phyloP scores from a whole-genome alignment of 2,888 invertebrate genomes.

The Stegana nigrithorax region DNA sequence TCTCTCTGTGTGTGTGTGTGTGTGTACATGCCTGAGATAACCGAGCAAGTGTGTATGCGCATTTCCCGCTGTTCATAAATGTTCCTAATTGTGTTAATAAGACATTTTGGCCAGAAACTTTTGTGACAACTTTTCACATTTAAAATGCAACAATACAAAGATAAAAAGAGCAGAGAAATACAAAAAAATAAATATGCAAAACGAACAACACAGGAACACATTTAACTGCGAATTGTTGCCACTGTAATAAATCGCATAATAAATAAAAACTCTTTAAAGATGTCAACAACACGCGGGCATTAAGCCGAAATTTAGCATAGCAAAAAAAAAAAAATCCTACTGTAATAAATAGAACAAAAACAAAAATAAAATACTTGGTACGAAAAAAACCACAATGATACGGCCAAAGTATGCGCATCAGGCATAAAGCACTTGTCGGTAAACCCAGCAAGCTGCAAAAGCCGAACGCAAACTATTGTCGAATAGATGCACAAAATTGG shows the following conservation, averaged over 20 bases:
- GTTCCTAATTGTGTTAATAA: constrained; percentile 48
- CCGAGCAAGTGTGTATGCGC: constrained; percentile 6
- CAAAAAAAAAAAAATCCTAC: constrained; percentile 1
- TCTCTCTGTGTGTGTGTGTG: constrained; percentile 18
- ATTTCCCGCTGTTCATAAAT: background rate
- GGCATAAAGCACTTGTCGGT: too few relatives aligned
- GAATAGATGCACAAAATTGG: constrained; percentile 38
- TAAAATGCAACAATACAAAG: background rate
- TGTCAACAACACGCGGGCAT: constrained; percentile 46
- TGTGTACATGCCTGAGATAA: constrained; percentile 32
- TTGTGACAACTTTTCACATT: background rate
- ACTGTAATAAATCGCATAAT: constrained; percentile 50
- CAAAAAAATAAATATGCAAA: background rate
- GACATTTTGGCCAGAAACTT: constrained; percentile 33
- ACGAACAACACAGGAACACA: background rate
- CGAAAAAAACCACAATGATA: background rate
- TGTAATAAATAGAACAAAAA: constrained; percentile 9
- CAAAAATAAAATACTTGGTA: background rate
- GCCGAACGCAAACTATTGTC: constrained; percentile 45
- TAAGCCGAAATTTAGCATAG: constrained; percentile 8
- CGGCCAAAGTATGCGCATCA: background rate
- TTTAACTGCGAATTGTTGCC: constrained; percentile 10
- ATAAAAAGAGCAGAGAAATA: background rate
- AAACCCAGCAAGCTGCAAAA: background rate
- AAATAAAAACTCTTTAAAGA: constrained; percentile 50